Percentiles rank a stretch among this genome's conserved stretches.
These are phyloP conservation scores for Passer montanus DNA, from an alignment of 2,113 vertebrate species.

Conservation along the genomic window DNA sequence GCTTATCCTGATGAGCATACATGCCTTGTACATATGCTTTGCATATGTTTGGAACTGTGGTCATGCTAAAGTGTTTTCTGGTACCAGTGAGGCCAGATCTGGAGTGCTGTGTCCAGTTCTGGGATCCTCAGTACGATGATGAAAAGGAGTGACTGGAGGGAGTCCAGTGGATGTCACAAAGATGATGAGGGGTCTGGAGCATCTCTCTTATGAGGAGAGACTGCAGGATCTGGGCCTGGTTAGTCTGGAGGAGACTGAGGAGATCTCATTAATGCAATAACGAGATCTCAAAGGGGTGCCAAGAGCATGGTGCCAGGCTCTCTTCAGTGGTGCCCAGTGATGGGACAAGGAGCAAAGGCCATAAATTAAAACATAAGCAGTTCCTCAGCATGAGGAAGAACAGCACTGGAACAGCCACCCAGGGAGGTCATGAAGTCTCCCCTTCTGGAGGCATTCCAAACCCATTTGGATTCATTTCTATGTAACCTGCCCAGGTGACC, in stretches of 20 bases:
- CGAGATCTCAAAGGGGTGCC: not conserved
- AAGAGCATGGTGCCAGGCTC: not conserved
- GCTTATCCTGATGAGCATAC: not conserved
- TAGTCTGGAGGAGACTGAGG: not conserved
- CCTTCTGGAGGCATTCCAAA: not conserved
- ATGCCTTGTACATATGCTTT: not conserved
- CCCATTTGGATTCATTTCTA: not conserved
- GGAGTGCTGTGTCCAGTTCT: not conserved
- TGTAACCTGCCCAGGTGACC: not conserved
- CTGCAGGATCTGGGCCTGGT: accelerated
- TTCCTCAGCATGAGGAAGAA: not conserved
- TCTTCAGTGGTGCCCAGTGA: not conserved
- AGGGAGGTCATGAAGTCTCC: not conserved
- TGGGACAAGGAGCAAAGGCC: not conserved
- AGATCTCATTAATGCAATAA: not conserved
- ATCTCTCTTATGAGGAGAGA: not conserved
- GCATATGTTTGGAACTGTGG: not conserved
- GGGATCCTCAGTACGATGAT: not conserved
- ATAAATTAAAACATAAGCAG: not conserved
- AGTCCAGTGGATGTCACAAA: not conserved
- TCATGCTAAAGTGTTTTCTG: not conserved
- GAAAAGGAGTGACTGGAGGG: not conserved
- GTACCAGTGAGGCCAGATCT: not conserved
- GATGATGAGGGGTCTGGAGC: not conserved
- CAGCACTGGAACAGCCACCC: not conserved